Base-by-base conservation (phyloP, 2,113 vertebrate species). In the Pogonocichla stellata region DNA sequence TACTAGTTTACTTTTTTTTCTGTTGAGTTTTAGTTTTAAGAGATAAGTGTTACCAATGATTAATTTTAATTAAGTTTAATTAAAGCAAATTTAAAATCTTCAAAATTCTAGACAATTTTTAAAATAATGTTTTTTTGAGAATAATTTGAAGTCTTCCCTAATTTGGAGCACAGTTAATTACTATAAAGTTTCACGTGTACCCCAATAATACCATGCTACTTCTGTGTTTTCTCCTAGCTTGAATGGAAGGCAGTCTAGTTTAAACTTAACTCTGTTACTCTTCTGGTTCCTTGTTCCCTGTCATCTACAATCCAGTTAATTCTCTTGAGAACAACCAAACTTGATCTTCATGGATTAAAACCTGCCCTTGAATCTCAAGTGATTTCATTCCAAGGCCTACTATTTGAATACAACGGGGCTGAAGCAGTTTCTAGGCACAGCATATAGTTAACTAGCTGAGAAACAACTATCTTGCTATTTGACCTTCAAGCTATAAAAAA, bases 131-230 rank as follows among this genome's bases (percentile, higher is more conserved):
- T 48, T 48, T 48, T 80, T 51, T 50, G 3, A 36, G 19, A 20
- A 18, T 61, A 66, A 10, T 45, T 19, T 34, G 2, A 19, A 45
- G 2, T 66, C 3, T 2, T 56, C 14, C 6, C 12, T 53, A 7
- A 42, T 60, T 80, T 70, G 12, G 16, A 51, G 14, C 6, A 31
- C 8, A 58, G 31, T 25, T 60, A 56, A n/a, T 17, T 47, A 9
- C 6, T 45, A 15, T 22, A 40, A 51, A 50, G 1, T 4, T n/a
- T 77, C n/a, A 16, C 6, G 42, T 24, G 19, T 47, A 22, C 19
- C 19, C 7, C 29, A 31, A 7, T 6, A 67, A 5, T 42, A 42
- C 3, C 2, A 5, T 36, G 17, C 2, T 51, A n/a, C 7, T 31
- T 51, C 26, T 57, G 3, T 15, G 53, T 0, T 67, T 81, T 43